Conservation (phyloP, 2,113 vertebrate species). For the Galemys pyrenaicus region DNA sequence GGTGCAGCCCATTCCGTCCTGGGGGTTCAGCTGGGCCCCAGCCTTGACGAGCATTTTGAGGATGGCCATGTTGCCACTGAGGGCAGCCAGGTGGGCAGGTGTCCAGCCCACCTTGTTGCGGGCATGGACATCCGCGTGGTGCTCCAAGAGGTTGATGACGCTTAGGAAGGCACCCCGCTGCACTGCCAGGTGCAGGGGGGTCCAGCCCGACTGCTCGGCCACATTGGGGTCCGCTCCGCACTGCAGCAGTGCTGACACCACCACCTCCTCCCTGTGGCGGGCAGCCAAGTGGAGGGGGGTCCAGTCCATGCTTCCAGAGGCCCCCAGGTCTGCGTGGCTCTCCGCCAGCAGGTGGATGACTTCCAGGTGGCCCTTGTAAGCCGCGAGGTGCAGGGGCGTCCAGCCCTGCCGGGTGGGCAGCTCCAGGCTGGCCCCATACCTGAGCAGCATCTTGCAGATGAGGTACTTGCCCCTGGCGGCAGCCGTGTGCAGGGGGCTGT, state of each 20-base stretch:
- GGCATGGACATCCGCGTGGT: constrained; percentile 85
- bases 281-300: constrained; percentile 90
- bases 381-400: constrained; percentile 90
- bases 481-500: constrained; percentile 88
- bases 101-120: constrained; percentile 85
- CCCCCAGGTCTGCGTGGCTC: constrained; percentile 80
- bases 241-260: constrained; percentile 84
- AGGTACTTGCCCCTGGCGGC: constrained; percentile 87
- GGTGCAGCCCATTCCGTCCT: constrained; percentile 84
- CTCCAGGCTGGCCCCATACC: constrained; percentile 82
- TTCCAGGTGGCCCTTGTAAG: constrained; percentile 87
- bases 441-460: constrained; percentile 90
- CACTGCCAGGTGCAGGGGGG: constrained; percentile 89
- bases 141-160: constrained; percentile 86
- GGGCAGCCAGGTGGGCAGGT: constrained; percentile 88
- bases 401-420: constrained; percentile 87
- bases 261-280: constrained; percentile 79
- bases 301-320: constrained; percentile 86
- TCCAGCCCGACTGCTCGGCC: constrained; percentile 86
- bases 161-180: constrained; percentile 83
- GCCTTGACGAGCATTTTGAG: constrained; percentile 88
- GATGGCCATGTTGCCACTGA: constrained; percentile 85
- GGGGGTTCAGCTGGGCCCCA: constrained; percentile 77
- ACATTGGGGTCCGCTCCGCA: constrained; percentile 85
- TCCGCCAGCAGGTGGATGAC: constrained; percentile 85